Percentiles rank a stretch among this genome's conserved stretches.
These are phyloP conservation scores for Spodoptera littoralis DNA, from an alignment of 2,888 invertebrate species.

Conservation along the genomic window DNA sequence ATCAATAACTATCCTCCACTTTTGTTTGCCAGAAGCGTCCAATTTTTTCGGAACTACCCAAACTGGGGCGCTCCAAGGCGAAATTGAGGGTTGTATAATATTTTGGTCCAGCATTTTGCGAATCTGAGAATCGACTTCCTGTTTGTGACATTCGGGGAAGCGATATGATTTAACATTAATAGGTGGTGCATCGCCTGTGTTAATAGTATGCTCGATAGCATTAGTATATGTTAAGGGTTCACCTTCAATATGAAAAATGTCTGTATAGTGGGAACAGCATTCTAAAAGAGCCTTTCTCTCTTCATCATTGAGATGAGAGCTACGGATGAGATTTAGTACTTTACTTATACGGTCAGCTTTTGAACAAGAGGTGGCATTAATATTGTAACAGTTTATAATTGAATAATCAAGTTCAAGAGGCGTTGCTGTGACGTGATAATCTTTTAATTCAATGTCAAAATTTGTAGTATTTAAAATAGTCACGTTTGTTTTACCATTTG, in stretches of 20 bases:
- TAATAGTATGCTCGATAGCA: constrained; percentile 8
- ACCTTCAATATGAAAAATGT: constrained; percentile 19
- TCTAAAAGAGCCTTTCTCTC: constrained; percentile 2
- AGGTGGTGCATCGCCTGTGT: constrained; percentile 4
- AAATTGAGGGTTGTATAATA: constrained; percentile 20
- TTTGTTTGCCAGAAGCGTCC: constrained; percentile 17
- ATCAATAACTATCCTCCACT: constrained; percentile 27
- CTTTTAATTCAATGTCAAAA: constrained; percentile 1
- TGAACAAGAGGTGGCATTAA: not conserved
- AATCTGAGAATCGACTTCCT: constrained; percentile 15
- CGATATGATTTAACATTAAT: constrained; percentile 16
- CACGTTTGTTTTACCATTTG: constrained; percentile 1
- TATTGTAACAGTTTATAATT: not conserved
- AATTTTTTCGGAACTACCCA: constrained; percentile 28
- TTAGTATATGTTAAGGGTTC: constrained; percentile 12
- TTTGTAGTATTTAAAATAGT: constrained; percentile 6
- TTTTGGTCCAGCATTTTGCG: constrained; percentile 14
- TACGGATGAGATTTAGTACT: constrained; percentile 3
- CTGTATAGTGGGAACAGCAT: constrained; percentile 11
- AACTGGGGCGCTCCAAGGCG: constrained; percentile 16
- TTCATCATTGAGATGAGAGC: constrained; percentile 4
- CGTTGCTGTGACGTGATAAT: constrained; percentile 1
- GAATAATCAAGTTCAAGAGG: not conserved
- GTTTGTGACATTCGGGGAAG: constrained; percentile 15
- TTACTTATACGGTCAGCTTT: constrained; percentile 1